Percentiles rank a stretch among this genome's conserved stretches.
These are phyloP conservation scores for Ceyx melanurus DNA, from an alignment of 2,113 vertebrate genomes.

Conservation along the genomic window DNA sequence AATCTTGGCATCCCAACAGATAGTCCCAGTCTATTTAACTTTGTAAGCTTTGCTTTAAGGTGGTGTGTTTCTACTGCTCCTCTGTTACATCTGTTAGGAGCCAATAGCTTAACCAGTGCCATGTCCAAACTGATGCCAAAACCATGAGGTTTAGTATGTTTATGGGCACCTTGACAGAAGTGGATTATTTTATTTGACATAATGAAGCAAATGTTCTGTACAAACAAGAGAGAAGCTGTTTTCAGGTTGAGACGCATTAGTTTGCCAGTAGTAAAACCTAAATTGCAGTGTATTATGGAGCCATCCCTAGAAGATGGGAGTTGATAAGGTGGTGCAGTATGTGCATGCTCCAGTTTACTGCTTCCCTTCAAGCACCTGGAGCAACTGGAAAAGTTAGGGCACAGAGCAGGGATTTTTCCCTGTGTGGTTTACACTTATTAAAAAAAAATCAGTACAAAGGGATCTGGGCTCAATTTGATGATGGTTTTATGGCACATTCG, in stretches of 20 bases:
- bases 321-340: not conserved
- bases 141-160: not conserved
- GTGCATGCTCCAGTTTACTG: accelerated
- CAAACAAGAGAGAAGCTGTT: not conserved
- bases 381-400: not conserved
- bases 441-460: not conserved
- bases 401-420: not conserved
- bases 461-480: not conserved
- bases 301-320: not conserved
- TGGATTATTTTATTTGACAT: not conserved
- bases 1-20: not conserved
- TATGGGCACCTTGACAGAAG: not conserved
- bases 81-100: not conserved
- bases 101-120: not conserved
- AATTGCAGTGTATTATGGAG: not conserved
- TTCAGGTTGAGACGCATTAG: not conserved
- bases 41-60: not conserved
- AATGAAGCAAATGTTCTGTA: not conserved
- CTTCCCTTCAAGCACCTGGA: accelerated
- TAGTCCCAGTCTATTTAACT: not conserved
- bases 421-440: not conserved
- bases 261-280: not conserved
- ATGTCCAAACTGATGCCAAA: not conserved
- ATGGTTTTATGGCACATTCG: not conserved
- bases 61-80: not conserved